A percentile compares a stretch with the other conserved stretches of the same genome.
These are phyloP conservation scores for Suillia variegata DNA, from an alignment of 2,888 invertebrate genomes.

Conservation along the genomic window DNA sequence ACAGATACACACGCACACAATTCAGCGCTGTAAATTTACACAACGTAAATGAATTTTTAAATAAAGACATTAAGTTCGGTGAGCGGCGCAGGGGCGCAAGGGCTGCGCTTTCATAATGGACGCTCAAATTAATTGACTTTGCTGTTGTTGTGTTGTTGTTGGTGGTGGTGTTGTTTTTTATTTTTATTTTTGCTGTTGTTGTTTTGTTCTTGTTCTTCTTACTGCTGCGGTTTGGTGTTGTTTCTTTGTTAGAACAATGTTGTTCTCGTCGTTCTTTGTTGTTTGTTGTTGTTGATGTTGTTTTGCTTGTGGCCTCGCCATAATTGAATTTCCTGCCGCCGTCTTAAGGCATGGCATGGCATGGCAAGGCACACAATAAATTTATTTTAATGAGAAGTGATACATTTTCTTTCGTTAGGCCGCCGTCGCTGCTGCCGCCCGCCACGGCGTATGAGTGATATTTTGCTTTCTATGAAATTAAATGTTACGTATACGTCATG, in stretches of 20 bases:
- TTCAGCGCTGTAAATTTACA: not conserved
- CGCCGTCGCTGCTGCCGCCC: too few relatives aligned
- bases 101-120: not conserved
- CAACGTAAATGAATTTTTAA: constrained; percentile 1
- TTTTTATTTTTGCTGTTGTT: not conserved
- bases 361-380: too few relatives aligned
- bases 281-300: not conserved
- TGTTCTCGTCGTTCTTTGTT: too few relatives aligned
- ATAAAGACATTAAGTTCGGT: not conserved
- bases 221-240: not conserved
- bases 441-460: too few relatives aligned
- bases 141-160: not conserved
- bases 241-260: not conserved
- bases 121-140: not conserved
- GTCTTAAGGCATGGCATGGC: too few relatives aligned
- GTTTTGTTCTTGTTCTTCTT: not conserved
- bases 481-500: too few relatives aligned
- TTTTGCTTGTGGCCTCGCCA: not conserved
- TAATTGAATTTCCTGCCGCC: not conserved
- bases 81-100: not conserved
- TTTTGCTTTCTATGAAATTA: too few relatives aligned
- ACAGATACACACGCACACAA: not conserved
- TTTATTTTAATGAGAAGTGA: too few relatives aligned
- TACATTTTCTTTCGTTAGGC: too few relatives aligned
- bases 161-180: not conserved